phyloP scores from a whole-genome alignment of 2,113 vertebrate species.

The Festucalex cinctus region DNA sequence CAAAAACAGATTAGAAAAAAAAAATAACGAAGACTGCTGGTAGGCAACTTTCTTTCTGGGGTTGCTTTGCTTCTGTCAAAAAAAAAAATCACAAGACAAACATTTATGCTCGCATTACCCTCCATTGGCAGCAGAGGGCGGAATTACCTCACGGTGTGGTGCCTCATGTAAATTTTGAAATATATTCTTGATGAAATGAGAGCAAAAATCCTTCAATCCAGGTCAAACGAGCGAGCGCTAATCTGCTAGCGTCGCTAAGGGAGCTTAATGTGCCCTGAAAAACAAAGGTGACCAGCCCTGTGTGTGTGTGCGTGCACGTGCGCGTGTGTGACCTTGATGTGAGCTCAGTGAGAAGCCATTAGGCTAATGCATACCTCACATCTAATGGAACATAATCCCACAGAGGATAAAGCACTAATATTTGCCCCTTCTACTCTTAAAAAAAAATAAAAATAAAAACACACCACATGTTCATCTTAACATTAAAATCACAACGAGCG shows the following conservation, averaged over 20 bases:
- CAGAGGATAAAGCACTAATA: conserved; percentile 55
- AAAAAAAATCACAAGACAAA: background rate
- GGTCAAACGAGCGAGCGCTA: conserved; percentile 57
- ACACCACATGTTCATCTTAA: background rate
- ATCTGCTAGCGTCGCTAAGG: conserved; percentile 37
- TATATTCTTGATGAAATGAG: conserved; percentile 36
- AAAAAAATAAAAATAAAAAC: background rate
- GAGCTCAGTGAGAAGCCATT: conserved; percentile 30
- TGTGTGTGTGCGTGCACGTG: background rate
- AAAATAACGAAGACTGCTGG: background rate
- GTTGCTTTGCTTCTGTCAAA: background rate
- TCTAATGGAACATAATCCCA: conserved; percentile 62
- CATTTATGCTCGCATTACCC: conserved; percentile 20
- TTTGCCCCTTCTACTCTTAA: conserved; percentile 20
- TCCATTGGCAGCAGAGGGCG: conserved; percentile 57
- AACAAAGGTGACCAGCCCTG: background rate
- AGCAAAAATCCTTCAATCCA: conserved; percentile 61
- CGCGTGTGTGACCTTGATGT: conserved; percentile 2
- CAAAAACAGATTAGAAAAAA: conserved; percentile 33
- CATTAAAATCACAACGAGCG: background rate
- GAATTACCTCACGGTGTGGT: background rate
- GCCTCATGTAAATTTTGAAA: background rate
- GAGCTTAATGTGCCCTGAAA: conserved; percentile 36
- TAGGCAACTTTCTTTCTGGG: background rate
- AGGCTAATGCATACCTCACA: conserved; percentile 57